phyloP scores from a whole-genome alignment of 92 coral and sea anemone genomes.

The Parazoanthus darwini region DNA sequence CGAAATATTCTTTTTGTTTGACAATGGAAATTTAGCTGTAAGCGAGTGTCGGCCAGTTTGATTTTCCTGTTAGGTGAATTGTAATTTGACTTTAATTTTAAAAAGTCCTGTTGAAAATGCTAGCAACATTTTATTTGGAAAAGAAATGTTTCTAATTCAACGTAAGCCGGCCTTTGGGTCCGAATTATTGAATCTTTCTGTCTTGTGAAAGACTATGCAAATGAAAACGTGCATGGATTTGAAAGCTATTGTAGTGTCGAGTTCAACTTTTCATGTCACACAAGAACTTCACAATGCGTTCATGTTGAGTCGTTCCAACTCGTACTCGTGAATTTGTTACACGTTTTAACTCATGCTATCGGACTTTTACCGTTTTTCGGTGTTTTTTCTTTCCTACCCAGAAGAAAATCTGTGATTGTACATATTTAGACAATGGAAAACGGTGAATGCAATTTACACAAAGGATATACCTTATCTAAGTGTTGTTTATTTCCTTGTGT shows the following conservation, averaged over 20 bases:
- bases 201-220: conserved; percentile 54
- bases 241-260: conserved; percentile 9
- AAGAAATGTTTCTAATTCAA: not conserved
- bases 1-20: conserved; percentile 30
- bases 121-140: conserved; percentile 7
- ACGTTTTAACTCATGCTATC: not conserved
- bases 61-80: conserved; percentile 28
- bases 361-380: not conserved
- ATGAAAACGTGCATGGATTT: conserved; percentile 65
- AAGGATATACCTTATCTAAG: not conserved
- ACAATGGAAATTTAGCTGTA: conserved; percentile 11
- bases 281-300: not conserved
- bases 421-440: conserved; percentile 8
- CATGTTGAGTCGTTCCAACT: not conserved
- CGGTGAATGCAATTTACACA: not conserved
- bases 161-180: not conserved
- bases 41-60: conserved; percentile 20
- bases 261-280: conserved; percentile 26
- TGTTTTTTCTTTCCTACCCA: not conserved
- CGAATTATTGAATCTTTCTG: not conserved
- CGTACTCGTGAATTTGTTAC: not conserved
- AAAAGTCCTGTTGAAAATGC: not conserved
- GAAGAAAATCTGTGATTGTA: not conserved
- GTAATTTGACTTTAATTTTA: not conserved
- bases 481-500: conserved; percentile 11